Percentiles rank a stretch among this genome's conserved stretches.
These are phyloP conservation scores for Drosophila yooni DNA, from an alignment of 2,888 invertebrate species.

Conservation along the genomic window DNA sequence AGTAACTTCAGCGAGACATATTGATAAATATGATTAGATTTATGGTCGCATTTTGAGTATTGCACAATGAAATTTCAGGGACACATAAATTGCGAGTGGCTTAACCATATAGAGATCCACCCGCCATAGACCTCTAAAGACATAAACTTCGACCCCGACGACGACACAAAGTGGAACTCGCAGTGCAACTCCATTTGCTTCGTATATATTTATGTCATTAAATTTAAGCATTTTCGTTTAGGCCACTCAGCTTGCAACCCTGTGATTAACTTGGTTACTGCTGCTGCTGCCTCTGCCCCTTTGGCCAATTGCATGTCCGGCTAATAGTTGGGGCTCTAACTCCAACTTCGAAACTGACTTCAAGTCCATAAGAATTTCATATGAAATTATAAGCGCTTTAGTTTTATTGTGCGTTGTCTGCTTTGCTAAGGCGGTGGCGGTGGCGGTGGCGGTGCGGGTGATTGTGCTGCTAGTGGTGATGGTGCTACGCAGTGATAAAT, in stretches of 20 bases:
- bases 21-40: constrained; percentile 66
- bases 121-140: constrained; percentile 48
- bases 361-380: constrained; percentile 73
- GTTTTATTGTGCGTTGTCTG: constrained; percentile 80
- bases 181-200: constrained; percentile 54
- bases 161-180: constrained; percentile 18
- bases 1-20: constrained; percentile 55
- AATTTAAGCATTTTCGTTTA: constrained; percentile 85
- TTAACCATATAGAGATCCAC: constrained; percentile 45
- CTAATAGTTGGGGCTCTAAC: constrained; percentile 68
- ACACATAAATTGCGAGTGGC: constrained; percentile 43
- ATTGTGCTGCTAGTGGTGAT: constrained; percentile 8
- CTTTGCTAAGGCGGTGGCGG: constrained; percentile 51
- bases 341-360: constrained; percentile 35
- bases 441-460: constrained; percentile 37
- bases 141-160: constrained; percentile 20
- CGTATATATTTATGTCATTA: constrained; percentile 83
- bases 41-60: constrained; percentile 50
- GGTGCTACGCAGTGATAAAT: constrained; percentile 81
- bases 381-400: constrained; percentile 83
- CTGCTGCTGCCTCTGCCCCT: constrained; percentile 44
- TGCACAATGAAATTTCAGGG: constrained; percentile 46
- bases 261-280: constrained; percentile 77
- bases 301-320: constrained; percentile 74
- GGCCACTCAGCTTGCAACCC: constrained; percentile 81